Evolutionary conservation across 2,888 invertebrate species (phyloP).

Genomic region (Drosophila antonietae): DNA sequence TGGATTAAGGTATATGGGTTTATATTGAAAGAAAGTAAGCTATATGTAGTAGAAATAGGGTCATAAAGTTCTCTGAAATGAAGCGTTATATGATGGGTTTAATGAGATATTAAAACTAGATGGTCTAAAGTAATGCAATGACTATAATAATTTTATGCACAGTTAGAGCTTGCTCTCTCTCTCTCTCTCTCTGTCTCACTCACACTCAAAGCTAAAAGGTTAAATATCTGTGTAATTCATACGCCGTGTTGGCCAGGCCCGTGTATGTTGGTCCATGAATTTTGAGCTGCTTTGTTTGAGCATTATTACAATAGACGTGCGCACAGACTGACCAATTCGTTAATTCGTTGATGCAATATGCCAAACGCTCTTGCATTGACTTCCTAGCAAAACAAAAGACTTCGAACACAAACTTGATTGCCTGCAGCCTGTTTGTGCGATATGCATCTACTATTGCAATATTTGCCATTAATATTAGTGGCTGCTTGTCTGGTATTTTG

Average conservation of each 20-base stretch:
- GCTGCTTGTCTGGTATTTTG: conserved; percentile 14
- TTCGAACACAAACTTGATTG: conserved; percentile 62
- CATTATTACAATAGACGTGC: background rate
- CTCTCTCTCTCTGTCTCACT: background rate
- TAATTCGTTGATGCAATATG: conserved; percentile 34
- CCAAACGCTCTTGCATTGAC: conserved; percentile 25
- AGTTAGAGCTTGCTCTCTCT: background rate
- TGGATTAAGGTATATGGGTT: conserved; percentile 4
- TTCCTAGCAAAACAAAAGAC: conserved; percentile 67
- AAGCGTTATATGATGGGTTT: background rate
- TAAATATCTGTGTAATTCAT: background rate
- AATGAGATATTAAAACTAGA: conserved; percentile 5
- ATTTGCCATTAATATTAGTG: conserved; percentile 47
- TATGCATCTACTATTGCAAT: conserved; percentile 39
- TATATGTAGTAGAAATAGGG: background rate
- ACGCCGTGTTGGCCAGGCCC: conserved; percentile 21
- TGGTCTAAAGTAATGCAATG: background rate
- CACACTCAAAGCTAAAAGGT: conserved; percentile 1
- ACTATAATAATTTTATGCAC: conserved; percentile 1
- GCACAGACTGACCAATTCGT: background rate
- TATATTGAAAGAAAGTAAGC: conserved; percentile 30
- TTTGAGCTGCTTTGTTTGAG: conserved; percentile 4
- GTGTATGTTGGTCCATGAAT: background rate
- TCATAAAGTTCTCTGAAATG: conserved; percentile 25
- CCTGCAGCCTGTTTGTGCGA: conserved; percentile 9